phyloP scores from a whole-genome alignment of 1,140 invertebrate genomes.

The Vanessa tameamea region DNA sequence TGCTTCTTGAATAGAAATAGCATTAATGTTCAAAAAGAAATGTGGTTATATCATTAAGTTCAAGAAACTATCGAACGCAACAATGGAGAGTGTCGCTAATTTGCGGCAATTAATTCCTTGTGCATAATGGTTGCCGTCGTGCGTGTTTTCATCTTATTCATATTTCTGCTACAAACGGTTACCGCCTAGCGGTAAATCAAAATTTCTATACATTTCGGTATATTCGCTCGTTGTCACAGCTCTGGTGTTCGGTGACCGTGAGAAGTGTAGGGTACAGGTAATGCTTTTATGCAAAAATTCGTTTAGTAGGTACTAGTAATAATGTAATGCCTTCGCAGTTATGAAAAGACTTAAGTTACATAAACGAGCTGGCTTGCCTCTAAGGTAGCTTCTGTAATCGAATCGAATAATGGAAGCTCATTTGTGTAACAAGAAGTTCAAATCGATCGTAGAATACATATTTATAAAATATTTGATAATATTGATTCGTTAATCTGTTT shows the following conservation, averaged over 20 bases:
- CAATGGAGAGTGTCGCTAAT: constrained; percentile 44
- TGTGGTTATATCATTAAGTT: constrained; percentile 22
- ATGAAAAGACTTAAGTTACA: too few species aligned
- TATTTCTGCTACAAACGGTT: constrained; percentile 43
- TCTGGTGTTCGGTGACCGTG: constrained; percentile 33
- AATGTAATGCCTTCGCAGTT: too few species aligned
- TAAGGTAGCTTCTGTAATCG: too few species aligned
- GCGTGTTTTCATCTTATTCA: constrained; percentile 43
- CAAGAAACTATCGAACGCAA: constrained; percentile 12
- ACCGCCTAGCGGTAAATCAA: constrained; percentile 41
- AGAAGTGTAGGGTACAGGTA: constrained; percentile 24
- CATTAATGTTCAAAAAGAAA: constrained; percentile 9
- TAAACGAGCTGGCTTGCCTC: too few species aligned
- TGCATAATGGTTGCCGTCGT: constrained; percentile 38
- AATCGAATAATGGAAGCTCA: too few species aligned
- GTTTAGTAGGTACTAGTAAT: not conserved
- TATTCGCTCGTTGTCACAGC: constrained; percentile 33
- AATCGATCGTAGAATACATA: too few species aligned
- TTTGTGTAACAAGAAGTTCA: too few species aligned
- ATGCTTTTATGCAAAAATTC: constrained; percentile 24
- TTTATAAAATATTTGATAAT: too few species aligned
- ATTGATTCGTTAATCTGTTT: constrained; percentile 28
- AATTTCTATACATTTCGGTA: constrained; percentile 45
- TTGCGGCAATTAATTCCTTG: constrained; percentile 35
- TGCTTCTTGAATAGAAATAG: constrained; percentile 1